Conservation (phyloP, 2,797 vertebrate species). For the Lagorchestes hirsutus region DNA sequence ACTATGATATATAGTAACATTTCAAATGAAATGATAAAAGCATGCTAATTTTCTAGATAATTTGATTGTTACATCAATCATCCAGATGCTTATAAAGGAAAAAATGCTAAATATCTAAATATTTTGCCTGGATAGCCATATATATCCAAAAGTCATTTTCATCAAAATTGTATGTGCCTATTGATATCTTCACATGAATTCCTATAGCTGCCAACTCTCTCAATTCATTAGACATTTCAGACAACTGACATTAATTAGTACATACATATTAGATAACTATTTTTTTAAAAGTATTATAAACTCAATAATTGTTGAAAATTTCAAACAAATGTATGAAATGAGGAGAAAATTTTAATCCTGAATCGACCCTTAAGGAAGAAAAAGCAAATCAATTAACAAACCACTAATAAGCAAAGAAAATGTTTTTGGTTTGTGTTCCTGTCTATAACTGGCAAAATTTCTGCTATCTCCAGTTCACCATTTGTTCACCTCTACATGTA, state of each 20-base stretch:
- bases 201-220: background rate
- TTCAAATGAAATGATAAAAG: background rate
- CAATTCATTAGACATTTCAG: background rate
- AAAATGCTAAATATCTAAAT: background rate
- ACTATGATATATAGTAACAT: background rate
- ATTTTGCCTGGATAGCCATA: background rate
- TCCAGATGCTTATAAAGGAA: background rate
- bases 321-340: background rate
- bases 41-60: background rate
- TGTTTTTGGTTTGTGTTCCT: background rate
- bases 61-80: background rate
- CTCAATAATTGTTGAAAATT: background rate
- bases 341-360: background rate
- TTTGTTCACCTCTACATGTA: background rate
- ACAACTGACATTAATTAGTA: background rate
- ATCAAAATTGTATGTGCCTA: background rate
- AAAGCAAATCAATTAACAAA: background rate
- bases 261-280: background rate
- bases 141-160: background rate
- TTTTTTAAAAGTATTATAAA: background rate
- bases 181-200: background rate
- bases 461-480: background rate
- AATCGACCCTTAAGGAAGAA: background rate
- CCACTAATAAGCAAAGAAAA: background rate
- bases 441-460: background rate